Percentiles rank a stretch among this genome's conserved stretches.
Conservation (phyloP, 1,140 invertebrate genomes). For the Calephelis virginiensis region DNA sequence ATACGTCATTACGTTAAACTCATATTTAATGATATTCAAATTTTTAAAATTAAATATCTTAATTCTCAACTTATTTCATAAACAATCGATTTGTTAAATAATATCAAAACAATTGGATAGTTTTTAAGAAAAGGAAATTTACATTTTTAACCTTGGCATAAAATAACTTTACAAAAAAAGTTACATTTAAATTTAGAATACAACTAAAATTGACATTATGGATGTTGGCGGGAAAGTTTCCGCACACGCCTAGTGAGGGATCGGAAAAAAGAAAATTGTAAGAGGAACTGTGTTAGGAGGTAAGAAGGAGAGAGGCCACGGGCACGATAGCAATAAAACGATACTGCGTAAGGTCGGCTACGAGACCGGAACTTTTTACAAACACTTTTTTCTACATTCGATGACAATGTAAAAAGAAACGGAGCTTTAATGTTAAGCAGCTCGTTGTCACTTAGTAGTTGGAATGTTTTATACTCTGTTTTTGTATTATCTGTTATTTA, state of each 20-base stretch:
- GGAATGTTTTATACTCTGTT: not conserved
- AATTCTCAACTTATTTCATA: no score
- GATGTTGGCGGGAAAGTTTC: constrained; percentile 33
- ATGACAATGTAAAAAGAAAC: constrained; percentile 25
- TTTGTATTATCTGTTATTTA: not conserved
- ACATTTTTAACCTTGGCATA: no score
- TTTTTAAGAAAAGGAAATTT: no score
- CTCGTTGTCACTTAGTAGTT: constrained; percentile 11
- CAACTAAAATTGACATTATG: not conserved
- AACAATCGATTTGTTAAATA: no score
- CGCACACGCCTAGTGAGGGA: constrained; percentile 39
- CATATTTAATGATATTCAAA: no score
- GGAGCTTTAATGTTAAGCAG: constrained; percentile 15
- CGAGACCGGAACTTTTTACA: constrained; percentile 49
- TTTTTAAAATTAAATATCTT: no score
- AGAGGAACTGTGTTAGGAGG: constrained; percentile 74
- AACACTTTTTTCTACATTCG: constrained; percentile 41
- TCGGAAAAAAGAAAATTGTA: constrained; percentile 47
- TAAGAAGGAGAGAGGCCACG: constrained; percentile 67
- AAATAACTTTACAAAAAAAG: no score
- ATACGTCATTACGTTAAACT: no score
- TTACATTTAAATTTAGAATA: no score
- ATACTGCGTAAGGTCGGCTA: constrained; percentile 65
- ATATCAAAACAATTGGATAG: no score
- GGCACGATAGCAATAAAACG: constrained; percentile 70